phyloP scores from a whole-genome alignment of 1,140 invertebrate genomes.

The Eriocheir sinensis region DNA sequence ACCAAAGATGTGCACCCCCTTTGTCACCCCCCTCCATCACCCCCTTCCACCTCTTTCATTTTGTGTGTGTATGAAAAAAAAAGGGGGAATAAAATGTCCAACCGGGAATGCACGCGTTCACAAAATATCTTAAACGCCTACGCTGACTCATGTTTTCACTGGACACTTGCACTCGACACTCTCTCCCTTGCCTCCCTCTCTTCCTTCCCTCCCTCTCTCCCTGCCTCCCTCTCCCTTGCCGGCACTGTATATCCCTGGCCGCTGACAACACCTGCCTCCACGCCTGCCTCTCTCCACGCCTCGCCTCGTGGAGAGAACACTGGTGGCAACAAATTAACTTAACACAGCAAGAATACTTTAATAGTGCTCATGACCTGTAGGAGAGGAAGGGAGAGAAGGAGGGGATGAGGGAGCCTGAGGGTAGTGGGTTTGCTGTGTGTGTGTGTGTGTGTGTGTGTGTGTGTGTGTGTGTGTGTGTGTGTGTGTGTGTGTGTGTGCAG shows the following conservation, averaged over 20 bases:
- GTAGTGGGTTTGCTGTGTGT: not conserved
- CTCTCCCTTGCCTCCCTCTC: not conserved
- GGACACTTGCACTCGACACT: not conserved
- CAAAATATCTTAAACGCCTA: not conserved
- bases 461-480: not conserved
- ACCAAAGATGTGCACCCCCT: not conserved
- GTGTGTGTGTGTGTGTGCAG: too few relatives aligned
- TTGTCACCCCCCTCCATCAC: not conserved
- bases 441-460: not conserved
- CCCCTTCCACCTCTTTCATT: not conserved
- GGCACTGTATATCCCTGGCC: not conserved
- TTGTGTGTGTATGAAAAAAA: not conserved
- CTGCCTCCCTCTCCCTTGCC: not conserved
- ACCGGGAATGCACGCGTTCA: not conserved
- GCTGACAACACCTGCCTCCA: not conserved
- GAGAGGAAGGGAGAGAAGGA: not conserved
- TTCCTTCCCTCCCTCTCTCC: not conserved
- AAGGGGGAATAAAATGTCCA: not conserved
- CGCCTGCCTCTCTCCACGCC: too few relatives aligned
- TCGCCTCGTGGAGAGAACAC: not conserved
- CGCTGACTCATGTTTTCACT: constrained; percentile 23
- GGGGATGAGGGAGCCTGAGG: too few relatives aligned
- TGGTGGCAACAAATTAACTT: constrained; percentile 16
- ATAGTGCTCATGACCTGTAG: constrained; percentile 12
- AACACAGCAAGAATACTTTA: constrained; percentile 15